Evolutionary conservation across 2,888 invertebrate species (phyloP).

Genomic region (Malthinus seriepunctatus): DNA sequence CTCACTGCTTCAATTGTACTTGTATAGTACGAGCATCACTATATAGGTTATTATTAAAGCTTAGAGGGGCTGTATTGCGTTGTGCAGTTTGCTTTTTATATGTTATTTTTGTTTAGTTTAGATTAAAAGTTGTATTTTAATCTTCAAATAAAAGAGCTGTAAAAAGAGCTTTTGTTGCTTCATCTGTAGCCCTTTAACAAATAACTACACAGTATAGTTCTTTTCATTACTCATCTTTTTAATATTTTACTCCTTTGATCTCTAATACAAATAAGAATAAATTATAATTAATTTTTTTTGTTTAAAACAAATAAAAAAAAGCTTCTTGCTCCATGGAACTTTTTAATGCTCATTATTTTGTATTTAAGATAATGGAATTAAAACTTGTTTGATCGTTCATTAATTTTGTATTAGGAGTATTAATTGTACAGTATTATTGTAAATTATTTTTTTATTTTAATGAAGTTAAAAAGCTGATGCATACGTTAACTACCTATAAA

Average conservation of each 20-base stretch:
- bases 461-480: no score
- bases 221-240: background rate
- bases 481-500: no score
- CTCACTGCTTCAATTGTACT: constrained; percentile 30
- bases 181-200: constrained; percentile 5
- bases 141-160: constrained; percentile 16
- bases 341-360: no score
- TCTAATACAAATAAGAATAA: background rate
- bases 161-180: constrained; percentile 12
- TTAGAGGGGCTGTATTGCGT: constrained; percentile 24
- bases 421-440: no score
- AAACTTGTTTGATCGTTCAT: no score
- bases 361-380: no score
- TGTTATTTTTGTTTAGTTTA: constrained; percentile 12
- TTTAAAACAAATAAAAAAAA: background rate
- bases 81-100: constrained; percentile 6
- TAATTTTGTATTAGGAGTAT: no score
- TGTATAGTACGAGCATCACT: constrained; percentile 28
- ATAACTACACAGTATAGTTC: background rate
- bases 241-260: background rate
- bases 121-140: constrained; percentile 25
- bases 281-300: background rate
- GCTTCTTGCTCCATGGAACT: no score
- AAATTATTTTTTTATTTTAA: no score
- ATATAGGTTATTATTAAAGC: constrained; percentile 36